Conservation (phyloP, 2,113 vertebrate genomes). For the Corythaeola cristata region DNA sequence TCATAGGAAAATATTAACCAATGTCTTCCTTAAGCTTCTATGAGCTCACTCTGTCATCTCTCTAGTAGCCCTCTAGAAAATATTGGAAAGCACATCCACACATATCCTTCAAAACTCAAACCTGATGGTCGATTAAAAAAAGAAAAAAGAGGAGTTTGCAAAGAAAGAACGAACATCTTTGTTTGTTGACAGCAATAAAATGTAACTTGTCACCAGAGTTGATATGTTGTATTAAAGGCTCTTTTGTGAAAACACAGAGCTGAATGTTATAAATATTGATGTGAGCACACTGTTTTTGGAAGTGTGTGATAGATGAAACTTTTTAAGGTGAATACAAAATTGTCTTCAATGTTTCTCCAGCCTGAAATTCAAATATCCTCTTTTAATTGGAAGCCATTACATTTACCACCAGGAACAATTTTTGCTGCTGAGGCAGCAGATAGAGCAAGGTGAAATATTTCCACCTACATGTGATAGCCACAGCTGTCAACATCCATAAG, state of each 20-base stretch:
- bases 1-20: background rate
- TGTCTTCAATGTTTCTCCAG: background rate
- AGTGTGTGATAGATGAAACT: background rate
- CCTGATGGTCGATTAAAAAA: background rate
- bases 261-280: constrained; percentile 60
- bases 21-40: background rate
- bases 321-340: background rate
- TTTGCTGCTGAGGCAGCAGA: background rate
- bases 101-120: constrained; percentile 21
- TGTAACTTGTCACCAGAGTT: constrained; percentile 66
- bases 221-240: constrained; percentile 60
- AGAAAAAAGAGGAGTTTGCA: background rate
- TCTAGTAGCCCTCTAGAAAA: background rate
- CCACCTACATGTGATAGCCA: background rate
- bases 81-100: background rate
- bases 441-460: background rate
- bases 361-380: background rate
- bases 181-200: constrained; percentile 72
- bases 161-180: constrained; percentile 48
- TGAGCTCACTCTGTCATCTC: background rate
- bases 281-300: background rate
- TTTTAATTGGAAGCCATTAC: background rate
- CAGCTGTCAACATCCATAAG: background rate
- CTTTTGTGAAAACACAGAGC: constrained; percentile 21
- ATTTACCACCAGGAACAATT: background rate